A percentile compares a stretch with the other conserved stretches of the same genome.
Conservation (phyloP, 2,888 invertebrate species). For the Macrosiphum euphorbiae region DNA sequence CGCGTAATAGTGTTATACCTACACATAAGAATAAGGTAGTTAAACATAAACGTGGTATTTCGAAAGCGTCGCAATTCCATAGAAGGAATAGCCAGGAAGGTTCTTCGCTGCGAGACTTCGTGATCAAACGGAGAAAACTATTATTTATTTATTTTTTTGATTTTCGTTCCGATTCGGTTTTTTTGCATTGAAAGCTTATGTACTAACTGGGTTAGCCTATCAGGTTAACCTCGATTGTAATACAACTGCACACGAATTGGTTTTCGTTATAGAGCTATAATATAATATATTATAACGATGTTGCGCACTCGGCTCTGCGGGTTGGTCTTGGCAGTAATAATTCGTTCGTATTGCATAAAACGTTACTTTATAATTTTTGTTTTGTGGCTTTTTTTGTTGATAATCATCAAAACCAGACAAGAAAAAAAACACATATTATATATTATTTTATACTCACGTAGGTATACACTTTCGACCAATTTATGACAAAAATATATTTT, state of each 20-base stretch:
- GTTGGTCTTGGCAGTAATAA: neutral
- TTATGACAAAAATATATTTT: slow-evolving; percentile 6
- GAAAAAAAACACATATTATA: neutral
- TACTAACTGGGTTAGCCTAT: slow-evolving; percentile 30
- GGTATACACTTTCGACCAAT: neutral
- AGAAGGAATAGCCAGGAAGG: slow-evolving; percentile 41
- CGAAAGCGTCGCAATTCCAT: slow-evolving; percentile 49
- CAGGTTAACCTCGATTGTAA: slow-evolving; percentile 45
- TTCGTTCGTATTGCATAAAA: slow-evolving; percentile 41
- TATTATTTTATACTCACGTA: neutral
- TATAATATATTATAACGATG: slow-evolving; percentile 7
- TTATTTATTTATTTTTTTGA: slow-evolving; percentile 17
- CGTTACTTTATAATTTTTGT: neutral
- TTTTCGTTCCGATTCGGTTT: slow-evolving; percentile 42
- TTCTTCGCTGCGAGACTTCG: slow-evolving; percentile 44
- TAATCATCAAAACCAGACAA: slow-evolving; percentile 1
- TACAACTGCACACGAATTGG: slow-evolving; percentile 11
- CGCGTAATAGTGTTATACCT: neutral
- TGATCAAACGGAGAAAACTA: slow-evolving; percentile 48
- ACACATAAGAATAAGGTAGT: slow-evolving; percentile 4
- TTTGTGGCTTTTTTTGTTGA: slow-evolving; percentile 27
- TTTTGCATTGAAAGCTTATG: slow-evolving; percentile 40
- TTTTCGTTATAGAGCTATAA: slow-evolving; percentile 10
- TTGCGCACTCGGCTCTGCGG: neutral
- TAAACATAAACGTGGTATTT: slow-evolving; percentile 11